Evolutionary conservation across 2,113 vertebrate species (phyloP).

Genomic region (zebrafish (Danio rerio)): GRCz12tu NC_133177.1:41763501-41764000

Average conservation of each 20-base stretch:
- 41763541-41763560: constrained; percentile 1
- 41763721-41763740: constrained; percentile 1
- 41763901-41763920: constrained; percentile 26
- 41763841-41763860: background rate
- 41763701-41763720: constrained; percentile 21
- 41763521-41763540: background rate
- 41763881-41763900: constrained; percentile 16
- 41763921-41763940: constrained; percentile 31
- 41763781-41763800: background rate
- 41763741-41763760: constrained; percentile 29
- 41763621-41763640: constrained; percentile 26
- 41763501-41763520: constrained; percentile 32
- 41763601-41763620: background rate
- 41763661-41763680: constrained; percentile 27
- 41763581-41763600: constrained; percentile 18
- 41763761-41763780: background rate
- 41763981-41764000: constrained; percentile 13
- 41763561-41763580: constrained; percentile 5
- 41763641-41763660: constrained; percentile 34
- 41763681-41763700: constrained; percentile 35
- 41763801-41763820: constrained; percentile 15
- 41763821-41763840: background rate
- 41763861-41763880: constrained; percentile 2
- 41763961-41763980: background rate
- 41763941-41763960: constrained; percentile 25